Conservation (phyloP, 53 echinoderm and acorn worm genomes). For the Echinarachnius parma region DNA sequence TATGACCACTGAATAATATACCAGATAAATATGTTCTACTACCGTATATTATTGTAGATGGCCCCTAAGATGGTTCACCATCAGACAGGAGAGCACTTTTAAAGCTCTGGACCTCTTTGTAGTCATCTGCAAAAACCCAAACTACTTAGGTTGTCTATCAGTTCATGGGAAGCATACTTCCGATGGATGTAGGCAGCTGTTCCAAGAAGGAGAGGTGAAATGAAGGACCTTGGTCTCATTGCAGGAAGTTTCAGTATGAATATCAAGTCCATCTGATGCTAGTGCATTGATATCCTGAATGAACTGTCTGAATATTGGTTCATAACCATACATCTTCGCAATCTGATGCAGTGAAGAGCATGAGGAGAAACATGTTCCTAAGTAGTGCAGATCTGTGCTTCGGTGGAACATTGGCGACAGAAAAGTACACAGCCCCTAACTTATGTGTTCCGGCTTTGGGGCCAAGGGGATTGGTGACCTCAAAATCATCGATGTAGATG, state of each 20-base stretch:
- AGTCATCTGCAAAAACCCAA: no score
- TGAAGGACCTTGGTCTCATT: no score
- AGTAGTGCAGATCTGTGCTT: slow-evolving; percentile 46
- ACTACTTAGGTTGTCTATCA: no score
- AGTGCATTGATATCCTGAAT: slow-evolving; percentile 48
- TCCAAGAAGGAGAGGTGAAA: no score
- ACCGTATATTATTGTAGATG: no score
- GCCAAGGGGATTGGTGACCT: slow-evolving; percentile 44
- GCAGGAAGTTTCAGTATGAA: slow-evolving; percentile 29
- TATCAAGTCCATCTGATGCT: slow-evolving; percentile 29
- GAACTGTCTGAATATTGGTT: slow-evolving; percentile 32
- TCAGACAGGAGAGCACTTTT: no score
- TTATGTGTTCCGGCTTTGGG: slow-evolving; percentile 48
- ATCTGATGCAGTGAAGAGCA: slow-evolving; percentile 41
- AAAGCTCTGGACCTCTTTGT: no score
- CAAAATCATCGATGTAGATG: slow-evolving; percentile 47
- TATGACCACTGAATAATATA: no score
- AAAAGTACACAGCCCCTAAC: slow-evolving; percentile 53
- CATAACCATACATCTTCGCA: slow-evolving; percentile 48
- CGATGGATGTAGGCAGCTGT: no score
- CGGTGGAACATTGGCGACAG: slow-evolving; percentile 41
- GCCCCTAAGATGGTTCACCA: no score
- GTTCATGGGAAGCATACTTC: no score
- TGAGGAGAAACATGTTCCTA: slow-evolving; percentile 39
- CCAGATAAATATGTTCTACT: no score